These are phyloP conservation scores for Neolamprologus sp. DNA, from an alignment of 2,113 vertebrate genomes.

Conservation along the genomic window DNA sequence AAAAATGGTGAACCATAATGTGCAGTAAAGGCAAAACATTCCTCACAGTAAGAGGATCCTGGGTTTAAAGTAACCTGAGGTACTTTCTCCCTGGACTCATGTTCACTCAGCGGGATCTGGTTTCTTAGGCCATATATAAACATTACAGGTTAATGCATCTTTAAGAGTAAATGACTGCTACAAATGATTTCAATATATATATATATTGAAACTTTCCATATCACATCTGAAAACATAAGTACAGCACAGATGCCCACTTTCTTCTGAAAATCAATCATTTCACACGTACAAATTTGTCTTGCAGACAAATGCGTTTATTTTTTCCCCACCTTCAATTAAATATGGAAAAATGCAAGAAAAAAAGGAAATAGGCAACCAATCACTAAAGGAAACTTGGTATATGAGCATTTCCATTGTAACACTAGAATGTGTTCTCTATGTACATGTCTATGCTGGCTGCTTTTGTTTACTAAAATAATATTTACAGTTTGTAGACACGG, in stretches of 20 bases:
- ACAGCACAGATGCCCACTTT: neutral
- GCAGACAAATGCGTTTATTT: constrained; percentile 50
- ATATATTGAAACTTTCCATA: neutral
- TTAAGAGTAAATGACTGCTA: neutral
- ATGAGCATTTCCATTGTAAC: constrained; percentile 41
- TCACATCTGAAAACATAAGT: neutral
- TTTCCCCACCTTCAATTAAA: constrained; percentile 19
- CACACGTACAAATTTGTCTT: neutral
- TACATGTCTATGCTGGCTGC: constrained; percentile 31
- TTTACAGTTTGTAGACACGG: constrained; percentile 63
- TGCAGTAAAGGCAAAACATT: neutral
- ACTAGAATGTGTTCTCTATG: constrained; percentile 37
- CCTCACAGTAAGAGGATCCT: neutral
- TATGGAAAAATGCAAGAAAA: constrained; percentile 44
- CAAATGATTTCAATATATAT: neutral
- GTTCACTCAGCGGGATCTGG: neutral
- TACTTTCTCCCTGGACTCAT: neutral
- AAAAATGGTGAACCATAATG: neutral
- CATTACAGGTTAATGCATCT: neutral
- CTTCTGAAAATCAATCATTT: neutral
- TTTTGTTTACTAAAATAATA: constrained; percentile 69
- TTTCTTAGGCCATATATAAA: neutral
- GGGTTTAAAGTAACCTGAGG: neutral
- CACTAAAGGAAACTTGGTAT: constrained; percentile 25
- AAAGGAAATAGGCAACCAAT: constrained; percentile 29